Evolutionary conservation across 2,888 invertebrate genomes (phyloP).

Genomic region (Biston betularia): DNA sequence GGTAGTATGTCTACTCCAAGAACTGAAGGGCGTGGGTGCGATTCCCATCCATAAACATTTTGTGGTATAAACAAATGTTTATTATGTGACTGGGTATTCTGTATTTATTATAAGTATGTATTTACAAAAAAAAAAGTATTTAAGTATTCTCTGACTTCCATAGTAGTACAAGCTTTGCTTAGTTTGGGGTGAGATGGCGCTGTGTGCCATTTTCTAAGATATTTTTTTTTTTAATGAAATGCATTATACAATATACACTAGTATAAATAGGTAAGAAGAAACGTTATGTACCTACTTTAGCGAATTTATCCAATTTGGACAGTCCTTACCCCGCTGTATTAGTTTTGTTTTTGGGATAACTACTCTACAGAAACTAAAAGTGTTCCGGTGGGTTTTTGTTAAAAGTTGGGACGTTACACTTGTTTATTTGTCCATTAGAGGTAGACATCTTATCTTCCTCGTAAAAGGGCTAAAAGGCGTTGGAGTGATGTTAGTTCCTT

Average conservation of each 20-base stretch:
- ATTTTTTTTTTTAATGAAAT: conserved; percentile 45
- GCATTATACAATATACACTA: conserved; percentile 40
- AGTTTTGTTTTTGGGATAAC: conserved; percentile 11
- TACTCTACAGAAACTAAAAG: conserved; percentile 17
- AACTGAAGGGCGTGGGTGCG: no score
- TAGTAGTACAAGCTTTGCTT: no score
- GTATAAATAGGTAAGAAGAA: conserved; percentile 29
- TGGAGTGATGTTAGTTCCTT: conserved; percentile 38
- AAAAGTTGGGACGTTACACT: no score
- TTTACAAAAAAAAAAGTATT: no score
- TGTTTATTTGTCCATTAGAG: conserved; percentile 39
- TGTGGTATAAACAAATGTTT: no score
- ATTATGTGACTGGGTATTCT: no score
- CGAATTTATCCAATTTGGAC: conserved; percentile 28
- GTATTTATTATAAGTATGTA: no score
- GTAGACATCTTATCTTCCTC: conserved; percentile 37
- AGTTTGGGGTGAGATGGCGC: no score
- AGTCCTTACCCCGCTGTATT: conserved; percentile 17
- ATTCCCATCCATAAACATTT: no score
- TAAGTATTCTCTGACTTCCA: no score
- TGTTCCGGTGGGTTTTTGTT: conserved; percentile 21
- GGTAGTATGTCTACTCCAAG: no score
- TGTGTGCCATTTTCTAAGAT: no score
- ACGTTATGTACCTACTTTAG: neutral
- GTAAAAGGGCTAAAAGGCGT: conserved; percentile 41